These are phyloP conservation scores for Ibidorhyncha struthersii DNA, from an alignment of 2,113 vertebrate genomes.

Conservation along the genomic window DNA sequence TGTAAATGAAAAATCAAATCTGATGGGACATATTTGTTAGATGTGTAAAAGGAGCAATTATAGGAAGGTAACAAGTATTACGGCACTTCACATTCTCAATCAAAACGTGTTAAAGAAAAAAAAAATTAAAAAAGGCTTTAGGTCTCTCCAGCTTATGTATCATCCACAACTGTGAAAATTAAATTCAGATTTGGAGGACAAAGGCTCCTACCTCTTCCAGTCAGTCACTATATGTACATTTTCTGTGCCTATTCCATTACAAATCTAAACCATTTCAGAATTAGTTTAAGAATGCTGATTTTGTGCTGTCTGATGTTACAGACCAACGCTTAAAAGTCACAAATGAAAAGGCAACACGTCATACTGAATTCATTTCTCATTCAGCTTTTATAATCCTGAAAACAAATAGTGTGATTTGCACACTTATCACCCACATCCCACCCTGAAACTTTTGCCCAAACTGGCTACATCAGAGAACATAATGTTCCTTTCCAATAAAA, in stretches of 20 bases:
- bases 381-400: neutral
- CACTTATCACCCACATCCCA: neutral
- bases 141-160: neutral
- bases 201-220: neutral
- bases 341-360: neutral
- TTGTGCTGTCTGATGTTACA: neutral
- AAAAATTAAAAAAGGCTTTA: neutral
- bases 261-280: neutral
- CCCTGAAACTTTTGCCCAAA: neutral
- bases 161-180: neutral
- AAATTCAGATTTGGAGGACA: neutral
- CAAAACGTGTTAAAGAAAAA: neutral
- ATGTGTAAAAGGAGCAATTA: neutral
- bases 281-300: neutral
- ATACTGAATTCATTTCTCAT: neutral
- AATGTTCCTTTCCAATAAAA: neutral
- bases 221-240: neutral
- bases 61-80: neutral
- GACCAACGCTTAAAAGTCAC: neutral
- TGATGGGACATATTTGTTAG: neutral
- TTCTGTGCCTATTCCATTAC: neutral
- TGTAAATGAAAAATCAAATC: neutral
- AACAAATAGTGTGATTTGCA: neutral
- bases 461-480: neutral
- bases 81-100: neutral